A percentile compares a stretch with the other conserved stretches of the same genome.
phyloP scores from a whole-genome alignment of 2,888 invertebrate species.

The Drosophila suboccidentalis region DNA sequence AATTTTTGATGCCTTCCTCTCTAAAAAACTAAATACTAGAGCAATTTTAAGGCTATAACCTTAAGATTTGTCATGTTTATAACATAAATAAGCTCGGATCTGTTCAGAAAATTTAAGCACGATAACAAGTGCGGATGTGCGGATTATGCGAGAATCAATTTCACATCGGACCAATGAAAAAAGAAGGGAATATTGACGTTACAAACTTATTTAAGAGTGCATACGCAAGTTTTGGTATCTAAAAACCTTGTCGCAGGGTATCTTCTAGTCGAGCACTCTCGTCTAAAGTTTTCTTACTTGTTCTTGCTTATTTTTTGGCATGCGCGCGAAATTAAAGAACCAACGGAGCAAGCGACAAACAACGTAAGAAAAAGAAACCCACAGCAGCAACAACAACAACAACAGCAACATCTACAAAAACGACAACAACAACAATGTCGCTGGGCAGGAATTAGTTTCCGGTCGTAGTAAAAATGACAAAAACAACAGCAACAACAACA shows the following conservation, averaged over 20 bases:
- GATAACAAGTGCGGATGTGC: no score
- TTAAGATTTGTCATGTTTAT: no score
- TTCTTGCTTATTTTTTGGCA: constrained; percentile 74
- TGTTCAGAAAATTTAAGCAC: background rate
- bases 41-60: no score
- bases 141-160: background rate
- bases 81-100: no score
- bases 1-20: no score
- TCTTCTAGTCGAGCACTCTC: background rate
- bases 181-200: background rate
- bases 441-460: constrained; percentile 81
- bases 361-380: constrained; percentile 27
- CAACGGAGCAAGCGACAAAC: constrained; percentile 32
- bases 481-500: constrained; percentile 54
- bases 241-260: background rate
- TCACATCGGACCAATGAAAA: background rate
- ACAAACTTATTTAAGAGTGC: no score
- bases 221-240: no score
- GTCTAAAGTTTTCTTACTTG: background rate
- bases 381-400: constrained; percentile 27
- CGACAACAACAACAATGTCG: constrained; percentile 56
- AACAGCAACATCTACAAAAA: constrained; percentile 29
- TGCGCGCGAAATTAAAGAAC: constrained; percentile 72
- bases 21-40: background rate
- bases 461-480: constrained; percentile 81